Conservation (phyloP, 2,113 vertebrate species). For the Microtus ochrogaster region DNA sequence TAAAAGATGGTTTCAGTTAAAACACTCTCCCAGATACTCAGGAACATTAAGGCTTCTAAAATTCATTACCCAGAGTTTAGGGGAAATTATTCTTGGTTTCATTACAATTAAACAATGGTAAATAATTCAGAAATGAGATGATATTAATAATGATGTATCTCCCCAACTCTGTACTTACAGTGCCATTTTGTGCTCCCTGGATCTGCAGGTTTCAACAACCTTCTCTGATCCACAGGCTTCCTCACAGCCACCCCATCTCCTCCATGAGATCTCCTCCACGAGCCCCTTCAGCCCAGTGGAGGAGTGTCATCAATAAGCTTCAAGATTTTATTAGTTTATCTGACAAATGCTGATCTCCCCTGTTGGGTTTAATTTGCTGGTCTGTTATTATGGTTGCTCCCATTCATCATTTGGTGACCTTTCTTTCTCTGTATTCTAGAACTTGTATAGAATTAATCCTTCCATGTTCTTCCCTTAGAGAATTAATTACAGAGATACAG, state of each 20-base stretch:
- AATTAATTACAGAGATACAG: slow-evolving; percentile 46
- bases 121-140: slow-evolving; percentile 37
- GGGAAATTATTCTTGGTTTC: background rate
- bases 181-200: slow-evolving; percentile 34
- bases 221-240: slow-evolving; percentile 49
- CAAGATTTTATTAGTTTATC: slow-evolving; percentile 73
- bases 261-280: slow-evolving; percentile 31
- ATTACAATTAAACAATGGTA: slow-evolving; percentile 33
- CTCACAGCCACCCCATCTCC: slow-evolving; percentile 50
- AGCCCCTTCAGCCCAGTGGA: slow-evolving; percentile 38
- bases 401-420: slow-evolving; percentile 68
- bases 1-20: slow-evolving; percentile 45
- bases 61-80: background rate
- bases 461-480: slow-evolving; percentile 12
- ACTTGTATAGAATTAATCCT: slow-evolving; percentile 55
- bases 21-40: background rate
- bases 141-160: slow-evolving; percentile 33
- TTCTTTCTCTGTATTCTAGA: slow-evolving; percentile 56
- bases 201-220: slow-evolving; percentile 40
- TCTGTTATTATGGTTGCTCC: slow-evolving; percentile 55
- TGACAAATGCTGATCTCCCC: slow-evolving; percentile 66
- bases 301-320: slow-evolving; percentile 65
- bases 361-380: slow-evolving; percentile 71
- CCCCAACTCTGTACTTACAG: slow-evolving; percentile 27
- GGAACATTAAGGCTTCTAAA: background rate